These are phyloP conservation scores for Thalassaphorura encarpata DNA, from an alignment of 1,140 invertebrate species.

Conservation along the genomic window DNA sequence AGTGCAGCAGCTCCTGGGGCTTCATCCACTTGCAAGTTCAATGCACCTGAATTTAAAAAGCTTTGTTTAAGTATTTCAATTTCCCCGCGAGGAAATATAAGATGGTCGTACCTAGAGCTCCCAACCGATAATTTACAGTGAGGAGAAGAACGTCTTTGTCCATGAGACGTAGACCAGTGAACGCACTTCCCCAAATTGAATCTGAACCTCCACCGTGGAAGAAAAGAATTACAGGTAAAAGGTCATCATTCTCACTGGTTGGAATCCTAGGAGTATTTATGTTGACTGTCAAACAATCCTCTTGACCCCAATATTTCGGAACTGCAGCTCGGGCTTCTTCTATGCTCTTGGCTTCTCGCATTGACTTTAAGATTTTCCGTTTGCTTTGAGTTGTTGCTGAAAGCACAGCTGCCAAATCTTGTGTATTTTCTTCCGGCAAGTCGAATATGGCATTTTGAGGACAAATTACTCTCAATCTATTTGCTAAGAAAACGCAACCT, in stretches of 20 bases:
- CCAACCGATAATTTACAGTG: background rate
- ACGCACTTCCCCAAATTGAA: background rate
- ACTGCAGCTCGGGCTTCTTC: background rate
- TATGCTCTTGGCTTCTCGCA: background rate
- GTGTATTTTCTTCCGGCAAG: background rate
- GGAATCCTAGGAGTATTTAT: background rate
- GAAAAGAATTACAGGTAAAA: slow-evolving; percentile 6
- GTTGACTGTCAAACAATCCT: slow-evolving; percentile 1
- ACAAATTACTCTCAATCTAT: background rate
- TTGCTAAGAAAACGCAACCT: background rate
- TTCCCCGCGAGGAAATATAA: no score
- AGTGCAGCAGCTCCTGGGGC: background rate
- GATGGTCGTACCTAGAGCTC: background rate
- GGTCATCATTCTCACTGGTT: background rate
- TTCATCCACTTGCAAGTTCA: background rate
- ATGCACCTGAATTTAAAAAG: background rate
- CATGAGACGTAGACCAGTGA: background rate
- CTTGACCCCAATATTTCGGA: background rate
- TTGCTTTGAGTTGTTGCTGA: background rate
- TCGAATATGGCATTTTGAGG: background rate
- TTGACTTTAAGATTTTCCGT: background rate
- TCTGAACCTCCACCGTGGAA: slow-evolving; percentile 4
- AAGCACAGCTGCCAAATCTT: background rate
- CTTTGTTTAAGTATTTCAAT: no score
- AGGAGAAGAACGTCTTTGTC: slow-evolving; percentile 1